Evolutionary conservation across 2,797 vertebrate species (phyloP).

Genomic region (Sus cebifrons): DNA sequence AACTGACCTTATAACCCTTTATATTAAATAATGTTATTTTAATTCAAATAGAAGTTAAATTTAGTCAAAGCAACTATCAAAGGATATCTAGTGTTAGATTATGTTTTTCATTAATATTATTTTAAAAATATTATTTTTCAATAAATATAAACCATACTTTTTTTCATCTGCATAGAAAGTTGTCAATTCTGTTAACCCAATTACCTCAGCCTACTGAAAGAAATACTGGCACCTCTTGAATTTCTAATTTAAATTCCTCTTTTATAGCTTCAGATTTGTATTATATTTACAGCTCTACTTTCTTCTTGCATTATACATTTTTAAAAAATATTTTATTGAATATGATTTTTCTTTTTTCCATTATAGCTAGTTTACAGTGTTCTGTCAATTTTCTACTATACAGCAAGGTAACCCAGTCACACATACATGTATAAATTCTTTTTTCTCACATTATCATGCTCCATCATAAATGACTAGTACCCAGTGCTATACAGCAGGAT

Average conservation of each 20-base stretch:
- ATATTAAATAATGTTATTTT: neutral
- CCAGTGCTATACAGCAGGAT: no score
- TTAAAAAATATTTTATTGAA: no score
- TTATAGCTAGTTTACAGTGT: no score
- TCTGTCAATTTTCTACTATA: no score
- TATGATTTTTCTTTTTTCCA: no score
- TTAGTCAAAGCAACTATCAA: conserved; percentile 8
- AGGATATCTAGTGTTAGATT: neutral
- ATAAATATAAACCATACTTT: neutral
- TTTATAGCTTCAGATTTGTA: neutral
- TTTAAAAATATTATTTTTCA: neutral
- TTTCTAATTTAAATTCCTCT: neutral
- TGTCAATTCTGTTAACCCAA: neutral
- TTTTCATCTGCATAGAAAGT: neutral
- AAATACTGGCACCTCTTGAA: neutral
- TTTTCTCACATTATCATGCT: no score
- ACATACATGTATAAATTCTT: no score
- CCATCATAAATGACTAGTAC: no score
- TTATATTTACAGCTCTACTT: neutral
- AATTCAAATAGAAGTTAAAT: conserved; percentile 35
- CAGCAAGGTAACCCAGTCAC: no score
- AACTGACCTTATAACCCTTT: neutral
- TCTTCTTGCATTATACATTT: neutral
- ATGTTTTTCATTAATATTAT: conserved; percentile 17
- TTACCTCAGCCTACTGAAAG: neutral